Evolutionary conservation across 2,888 invertebrate species (phyloP), one percentile per base, ranked within the genome.

Genomic region (Nezara viridula): DNA sequence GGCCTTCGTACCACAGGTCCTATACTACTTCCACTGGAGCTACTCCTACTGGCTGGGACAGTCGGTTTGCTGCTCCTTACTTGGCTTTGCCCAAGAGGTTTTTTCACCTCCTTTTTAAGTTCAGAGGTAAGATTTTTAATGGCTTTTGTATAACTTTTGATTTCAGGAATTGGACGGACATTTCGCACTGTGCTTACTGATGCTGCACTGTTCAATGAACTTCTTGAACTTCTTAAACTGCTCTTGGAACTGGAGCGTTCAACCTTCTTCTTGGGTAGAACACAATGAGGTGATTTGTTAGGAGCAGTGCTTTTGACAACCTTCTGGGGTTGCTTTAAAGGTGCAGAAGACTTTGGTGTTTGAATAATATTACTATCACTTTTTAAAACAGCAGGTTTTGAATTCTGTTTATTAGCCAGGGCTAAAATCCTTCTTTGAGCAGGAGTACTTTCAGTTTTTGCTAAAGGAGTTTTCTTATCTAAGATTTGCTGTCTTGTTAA

Each of bases 151-250:
- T 92, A 95, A 92, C 90, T 95, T 93, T 91, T 91, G 24, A 92
- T 90, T 89, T 91, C 91, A 3, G 91, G 91, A 32, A 91, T 91
- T 2, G 93, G 92, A n/a, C 95, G 95, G 90, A 96, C 94, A 90
- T 96, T 95, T 91, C 96, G 95, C 0, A 97, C 97, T 0, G 97
- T 97, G 89, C 96, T 96, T 0, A 95, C 95, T 3, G 96, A 96
- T 0, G 96, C 95, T 5, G 96, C 95, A 92, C 97, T 97, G 92
- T 97, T 97, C 88, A 97, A 93, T 0, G 97, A 97, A 92, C 97
- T 97, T 49, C 96, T 94, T 0, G 97, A 97, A 92, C 97, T 97
- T 44, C 96, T 94, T 27, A 97, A 93, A 89, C 97, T 97, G 77
- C 96, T 96, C 66, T 96, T 94, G 0, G 97, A 97, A 27, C 96